Percentiles rank a stretch among this genome's conserved stretches.
Conservation (phyloP, 1,140 invertebrate species). For the Tetragonula clypearis region DNA sequence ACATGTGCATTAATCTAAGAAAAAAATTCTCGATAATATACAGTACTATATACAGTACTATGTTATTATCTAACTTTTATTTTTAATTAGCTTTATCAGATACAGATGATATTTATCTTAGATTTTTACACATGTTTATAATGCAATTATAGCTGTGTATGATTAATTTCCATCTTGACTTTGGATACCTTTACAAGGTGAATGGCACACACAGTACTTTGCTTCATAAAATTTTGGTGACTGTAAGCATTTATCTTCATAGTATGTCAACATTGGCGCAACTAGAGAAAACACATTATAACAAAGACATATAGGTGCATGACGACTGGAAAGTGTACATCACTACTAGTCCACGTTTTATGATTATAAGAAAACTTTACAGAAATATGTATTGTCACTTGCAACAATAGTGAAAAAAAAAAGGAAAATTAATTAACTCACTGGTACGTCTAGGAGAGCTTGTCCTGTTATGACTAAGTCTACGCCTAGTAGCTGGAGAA, state of each 20-base stretch:
- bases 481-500: constrained; percentile 77
- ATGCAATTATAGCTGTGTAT: constrained; percentile 39
- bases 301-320: constrained; percentile 52
- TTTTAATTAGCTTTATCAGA: background rate
- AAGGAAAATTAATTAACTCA: constrained; percentile 75
- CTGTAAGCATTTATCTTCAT: constrained; percentile 76
- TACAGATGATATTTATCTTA: constrained; percentile 11
- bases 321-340: constrained; percentile 62
- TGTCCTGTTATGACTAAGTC: constrained; percentile 76
- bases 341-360: constrained; percentile 60
- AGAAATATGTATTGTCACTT: constrained; percentile 15
- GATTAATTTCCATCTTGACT: constrained; percentile 59
- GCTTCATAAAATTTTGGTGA: constrained; percentile 76
- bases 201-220: constrained; percentile 74
- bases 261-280: constrained; percentile 75
- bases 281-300: constrained; percentile 75
- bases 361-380: constrained; percentile 27
- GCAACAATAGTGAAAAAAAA: constrained; percentile 15
- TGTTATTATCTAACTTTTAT: background rate
- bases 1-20: constrained; percentile 55
- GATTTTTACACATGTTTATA: constrained; percentile 56
- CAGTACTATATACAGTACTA: background rate
- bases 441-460: constrained; percentile 85
- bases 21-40: background rate
- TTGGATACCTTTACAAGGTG: constrained; percentile 75